Conservation (phyloP, 1,140 invertebrate genomes). For the Drosophila tropicalis region DNA sequence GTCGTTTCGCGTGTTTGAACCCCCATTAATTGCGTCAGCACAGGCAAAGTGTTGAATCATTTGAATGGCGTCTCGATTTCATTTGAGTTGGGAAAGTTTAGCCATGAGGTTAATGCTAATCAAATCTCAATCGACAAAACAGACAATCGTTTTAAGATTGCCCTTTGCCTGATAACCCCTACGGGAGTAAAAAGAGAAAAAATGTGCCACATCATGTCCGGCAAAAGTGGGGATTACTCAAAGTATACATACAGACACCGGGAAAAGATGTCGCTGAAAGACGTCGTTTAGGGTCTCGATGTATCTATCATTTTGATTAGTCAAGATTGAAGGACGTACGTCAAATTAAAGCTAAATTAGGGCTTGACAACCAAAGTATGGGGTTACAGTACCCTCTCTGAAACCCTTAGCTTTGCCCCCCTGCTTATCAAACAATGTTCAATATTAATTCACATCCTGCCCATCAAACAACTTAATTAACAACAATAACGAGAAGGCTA, state of each 20-base stretch:
- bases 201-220: slow-evolving; percentile 4
- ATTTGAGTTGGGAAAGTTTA: slow-evolving; percentile 12
- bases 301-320: background rate
- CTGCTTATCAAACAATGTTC: slow-evolving; percentile 20
- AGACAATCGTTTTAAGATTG: background rate
- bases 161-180: background rate
- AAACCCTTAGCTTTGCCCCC: background rate
- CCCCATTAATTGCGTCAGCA: slow-evolving; percentile 14
- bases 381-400: background rate
- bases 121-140: slow-evolving; percentile 2
- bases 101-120: background rate
- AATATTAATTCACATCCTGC: slow-evolving; percentile 22
- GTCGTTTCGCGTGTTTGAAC: slow-evolving; percentile 35
- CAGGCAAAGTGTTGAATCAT: slow-evolving; percentile 46
- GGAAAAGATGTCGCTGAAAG: background rate
- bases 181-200: background rate
- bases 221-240: background rate
- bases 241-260: background rate
- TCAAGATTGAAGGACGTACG: background rate
- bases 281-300: background rate
- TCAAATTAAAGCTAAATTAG: slow-evolving; percentile 30
- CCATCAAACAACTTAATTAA: slow-evolving; percentile 53
- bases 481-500: slow-evolving; percentile 30
- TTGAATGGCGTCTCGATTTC: slow-evolving; percentile 46
- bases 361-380: background rate